phyloP scores from a whole-genome alignment of 2,113 vertebrate genomes.

The Dicentrarchus labrax region DNA sequence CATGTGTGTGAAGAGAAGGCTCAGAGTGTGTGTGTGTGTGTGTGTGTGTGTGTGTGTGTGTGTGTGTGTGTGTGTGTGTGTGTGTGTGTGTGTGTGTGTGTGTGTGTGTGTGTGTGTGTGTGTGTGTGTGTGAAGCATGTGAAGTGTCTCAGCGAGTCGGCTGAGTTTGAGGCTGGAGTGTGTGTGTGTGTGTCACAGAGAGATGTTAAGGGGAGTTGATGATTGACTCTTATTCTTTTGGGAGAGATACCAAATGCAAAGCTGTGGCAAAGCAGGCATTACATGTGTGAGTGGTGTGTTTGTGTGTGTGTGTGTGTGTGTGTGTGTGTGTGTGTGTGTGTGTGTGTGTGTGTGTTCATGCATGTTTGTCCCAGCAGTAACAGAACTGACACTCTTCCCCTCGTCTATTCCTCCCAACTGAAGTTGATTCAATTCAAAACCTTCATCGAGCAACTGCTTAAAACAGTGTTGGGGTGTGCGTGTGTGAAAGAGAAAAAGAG shows the following conservation, averaged over 20 bases:
- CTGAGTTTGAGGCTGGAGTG: constrained; percentile 42
- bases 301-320: neutral
- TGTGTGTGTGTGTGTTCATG: neutral
- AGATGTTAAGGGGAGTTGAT: constrained; percentile 68
- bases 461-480: constrained; percentile 18
- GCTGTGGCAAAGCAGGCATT: neutral
- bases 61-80: constrained; percentile 21
- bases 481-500: neutral
- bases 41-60: constrained; percentile 21
- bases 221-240: constrained; percentile 65
- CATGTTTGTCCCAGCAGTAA: constrained; percentile 18
- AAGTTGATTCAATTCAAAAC: constrained; percentile 40
- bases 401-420: constrained; percentile 42
- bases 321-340: constrained; percentile 2
- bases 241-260: constrained; percentile 54
- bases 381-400: constrained; percentile 4
- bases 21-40: constrained; percentile 18
- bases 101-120: constrained; percentile 11
- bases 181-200: constrained; percentile 38
- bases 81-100: constrained; percentile 21
- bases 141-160: constrained; percentile 47
- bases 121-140: constrained; percentile 37
- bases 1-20: constrained; percentile 32
- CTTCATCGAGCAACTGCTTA: constrained; percentile 23
- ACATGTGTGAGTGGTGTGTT: constrained; percentile 9